Base-by-base conservation (phyloP, 2,888 invertebrate species). In the Cryptocheilus praepositus region DNA sequence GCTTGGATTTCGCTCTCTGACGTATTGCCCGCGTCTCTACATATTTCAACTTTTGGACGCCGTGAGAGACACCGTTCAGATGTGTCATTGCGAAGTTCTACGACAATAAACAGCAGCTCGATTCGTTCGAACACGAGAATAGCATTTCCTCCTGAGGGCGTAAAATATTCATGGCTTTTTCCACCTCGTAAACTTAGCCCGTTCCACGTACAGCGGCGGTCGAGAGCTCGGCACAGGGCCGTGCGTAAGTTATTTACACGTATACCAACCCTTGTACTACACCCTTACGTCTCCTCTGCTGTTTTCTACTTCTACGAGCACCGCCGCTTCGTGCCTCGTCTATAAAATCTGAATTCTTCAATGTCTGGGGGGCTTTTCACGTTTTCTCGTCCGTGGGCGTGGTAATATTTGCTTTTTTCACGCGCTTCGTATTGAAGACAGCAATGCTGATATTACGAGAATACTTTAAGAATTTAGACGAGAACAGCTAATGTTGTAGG, bases 131-230 rank as follows among this genome's bases (percentile, higher is more conserved):
- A 52, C 15, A 44, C 15, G 18, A 46, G 25, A 59, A 8, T 51
- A 51, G 13, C 25, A 58, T 53, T 65, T 64, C 51, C n/a, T 11
- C 22, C 21, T 44, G 46, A 16, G 44, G 13, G 36, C 51, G 56
- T 68, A 65, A 68, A 68, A 68, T 68, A 68, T 68, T 68, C 67
- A 65, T 68, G 56, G 59, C 55, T 60, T 68, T 67, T 65, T 60
- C 56, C 56, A 65, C 60, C 56, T 65, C 65, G 68, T 68, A 61
- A 68, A 67, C 52, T 52, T 21, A 45, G 15, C 44, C 13, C 11
- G 22, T 56, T 56, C 16, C 64, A 43, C 44, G 36, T 58, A 56
- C 44, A 67, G 43, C 54, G n/a, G 2, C 49, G 18, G 49, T 49
- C 49, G 49, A 16, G 49, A n/a, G 18, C 49, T 8, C 49, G 49